These are phyloP conservation scores for Latrodectus elegans DNA, from an alignment of 2,888 invertebrate species.

Conservation along the genomic window DNA sequence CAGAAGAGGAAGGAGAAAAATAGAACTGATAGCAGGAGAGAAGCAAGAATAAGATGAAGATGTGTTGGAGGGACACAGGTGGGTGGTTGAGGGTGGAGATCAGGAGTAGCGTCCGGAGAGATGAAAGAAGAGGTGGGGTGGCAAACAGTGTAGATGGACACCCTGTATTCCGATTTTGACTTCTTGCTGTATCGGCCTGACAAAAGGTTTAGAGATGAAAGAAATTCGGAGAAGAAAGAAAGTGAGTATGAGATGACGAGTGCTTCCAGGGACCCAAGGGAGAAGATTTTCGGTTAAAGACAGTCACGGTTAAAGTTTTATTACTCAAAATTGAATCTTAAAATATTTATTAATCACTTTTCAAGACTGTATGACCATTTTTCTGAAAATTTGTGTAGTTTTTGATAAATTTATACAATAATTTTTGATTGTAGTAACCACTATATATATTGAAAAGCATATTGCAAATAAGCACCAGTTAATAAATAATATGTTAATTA, in stretches of 20 bases:
- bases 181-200: slow-evolving; percentile 44
- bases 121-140: not conserved
- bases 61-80: slow-evolving; percentile 25
- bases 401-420: no score
- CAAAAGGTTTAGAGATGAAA: slow-evolving; percentile 50
- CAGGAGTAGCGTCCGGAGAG: not conserved
- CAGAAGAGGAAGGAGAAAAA: not conserved
- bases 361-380: no score
- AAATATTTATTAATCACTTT: no score
- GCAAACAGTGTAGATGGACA: slow-evolving; percentile 47
- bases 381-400: no score
- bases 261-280: not conserved
- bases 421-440: no score
- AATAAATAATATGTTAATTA: no score
- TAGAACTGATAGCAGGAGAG: not conserved
- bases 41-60: not conserved
- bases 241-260: not conserved
- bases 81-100: slow-evolving; percentile 6
- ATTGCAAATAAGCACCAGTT: no score
- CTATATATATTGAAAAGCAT: no score
- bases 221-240: slow-evolving; percentile 3
- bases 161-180: slow-evolving; percentile 54
- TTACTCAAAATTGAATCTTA: no score
- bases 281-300: no score
- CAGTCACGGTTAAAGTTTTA: no score